A percentile compares a stretch with the other conserved stretches of the same genome.
Evolutionary conservation across 2,888 invertebrate genomes (phyloP).

Genomic region (Ophion costatus): DNA sequence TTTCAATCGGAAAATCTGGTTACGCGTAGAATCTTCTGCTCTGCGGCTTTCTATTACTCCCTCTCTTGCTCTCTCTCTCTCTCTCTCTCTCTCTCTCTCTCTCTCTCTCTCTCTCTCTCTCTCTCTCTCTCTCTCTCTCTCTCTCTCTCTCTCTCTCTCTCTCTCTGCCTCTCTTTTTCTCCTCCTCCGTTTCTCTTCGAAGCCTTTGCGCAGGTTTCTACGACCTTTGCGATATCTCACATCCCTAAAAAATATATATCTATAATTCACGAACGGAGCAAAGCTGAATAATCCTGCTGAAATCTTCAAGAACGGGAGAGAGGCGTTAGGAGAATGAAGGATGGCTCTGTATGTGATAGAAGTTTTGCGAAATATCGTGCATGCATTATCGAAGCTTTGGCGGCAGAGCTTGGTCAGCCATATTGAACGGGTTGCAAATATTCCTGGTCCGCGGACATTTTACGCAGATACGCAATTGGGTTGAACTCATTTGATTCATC

Average conservation of each 20-base stretch:
- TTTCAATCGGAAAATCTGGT: slow-evolving; percentile 71
- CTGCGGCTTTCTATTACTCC: slow-evolving; percentile 63
- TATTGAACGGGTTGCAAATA: background rate
- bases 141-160: slow-evolving; percentile 4
- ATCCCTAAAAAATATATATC: slow-evolving; percentile 50
- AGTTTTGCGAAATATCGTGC: slow-evolving; percentile 35
- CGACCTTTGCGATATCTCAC: slow-evolving; percentile 56
- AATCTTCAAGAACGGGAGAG: slow-evolving; percentile 37
- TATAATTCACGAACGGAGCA: slow-evolving; percentile 29
- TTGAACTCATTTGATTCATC: background rate
- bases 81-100: slow-evolving; percentile 7
- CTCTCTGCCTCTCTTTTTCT: background rate
- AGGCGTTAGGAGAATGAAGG: background rate
- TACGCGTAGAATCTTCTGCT: slow-evolving; percentile 63
- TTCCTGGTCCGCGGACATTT: background rate
- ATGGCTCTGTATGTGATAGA: slow-evolving; percentile 21
- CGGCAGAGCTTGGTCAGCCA: background rate
- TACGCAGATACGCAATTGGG: background rate
- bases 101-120: background rate
- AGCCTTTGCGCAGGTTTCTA: slow-evolving; percentile 32
- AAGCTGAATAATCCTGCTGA: slow-evolving; percentile 48
- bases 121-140: background rate
- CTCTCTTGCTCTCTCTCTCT: slow-evolving; percentile 9
- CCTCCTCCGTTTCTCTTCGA: slow-evolving; percentile 8
- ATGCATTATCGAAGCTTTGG: slow-evolving; percentile 23